Base-by-base conservation (phyloP, 1,140 invertebrate species). In the Drosophila subobscura region DNA sequence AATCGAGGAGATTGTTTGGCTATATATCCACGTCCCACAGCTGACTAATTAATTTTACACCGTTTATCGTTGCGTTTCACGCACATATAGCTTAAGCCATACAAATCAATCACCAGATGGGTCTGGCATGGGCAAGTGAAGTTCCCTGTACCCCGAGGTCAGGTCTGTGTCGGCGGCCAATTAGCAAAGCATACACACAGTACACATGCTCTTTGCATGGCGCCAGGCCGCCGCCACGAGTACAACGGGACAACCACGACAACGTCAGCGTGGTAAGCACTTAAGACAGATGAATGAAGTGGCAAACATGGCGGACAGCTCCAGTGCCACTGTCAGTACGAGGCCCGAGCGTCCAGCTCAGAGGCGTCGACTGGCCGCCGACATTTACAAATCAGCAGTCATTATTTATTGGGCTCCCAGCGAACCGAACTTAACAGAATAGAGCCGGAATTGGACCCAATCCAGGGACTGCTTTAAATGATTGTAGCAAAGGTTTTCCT, bases 261-360 rank as follows among this genome's bases (percentile, higher is more conserved):
- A 60, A 55, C 44, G 57, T 64, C 72, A 60, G 47, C 33, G 27
- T 47, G 73, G 50, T 73, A 78, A 84, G 80, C 80, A 79, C 77
- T 84, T 85, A 85, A 85, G 81, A 80, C 81, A 85, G 81, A 85
- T 86, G 80, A 79, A 85, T 85, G 81, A 85, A 85, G 77, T 85
- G 81, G 80, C 77, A 85, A 85, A 85, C 80, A 84, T 68, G 60
- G 80, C 76, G 64, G 76, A 66, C 77, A 75, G 72, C 61, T 74
- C 68, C 74, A 74, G 63, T 68, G 33, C 33, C 33, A 37, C 33
- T 12, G 33, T 37, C 33, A 37, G 33, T 12, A 1, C 33, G 33
- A 75, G 41, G 29, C 16, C 61, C 56, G 61, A 79, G 16, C 53
- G 58, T 59, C 50, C 71, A 61, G 79, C 66, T 60, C 67, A 40